phyloP scores from a whole-genome alignment of 2,797 vertebrate genomes.

The Danio aesculapii region DNA sequence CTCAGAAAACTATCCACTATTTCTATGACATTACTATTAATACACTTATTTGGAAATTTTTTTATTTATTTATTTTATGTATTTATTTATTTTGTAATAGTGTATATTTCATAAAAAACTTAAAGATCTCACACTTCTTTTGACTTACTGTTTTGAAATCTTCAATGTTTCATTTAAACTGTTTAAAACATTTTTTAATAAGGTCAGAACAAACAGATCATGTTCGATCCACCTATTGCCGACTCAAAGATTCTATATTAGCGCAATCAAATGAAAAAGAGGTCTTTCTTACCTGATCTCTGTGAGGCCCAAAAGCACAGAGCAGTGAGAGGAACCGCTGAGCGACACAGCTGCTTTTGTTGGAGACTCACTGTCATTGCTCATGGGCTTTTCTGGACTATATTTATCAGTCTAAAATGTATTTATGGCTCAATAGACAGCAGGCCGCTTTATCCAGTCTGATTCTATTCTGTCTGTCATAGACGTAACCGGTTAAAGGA shows the following conservation, averaged over 20 bases:
- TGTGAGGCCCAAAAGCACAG: constrained; percentile 27
- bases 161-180: neutral
- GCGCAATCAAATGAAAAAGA: constrained; percentile 5
- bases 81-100: too few relatives aligned
- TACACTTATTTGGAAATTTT: too few relatives aligned
- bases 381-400: constrained; percentile 70
- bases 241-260: neutral
- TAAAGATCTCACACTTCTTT: too few relatives aligned
- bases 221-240: neutral
- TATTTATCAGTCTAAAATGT: constrained; percentile 72
- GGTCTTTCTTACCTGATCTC: constrained; percentile 14
- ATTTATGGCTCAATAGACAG: constrained; percentile 65
- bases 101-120: too few relatives aligned
- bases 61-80: too few relatives aligned
- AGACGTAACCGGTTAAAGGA: neutral
- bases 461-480: neutral
- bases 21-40: too few relatives aligned
- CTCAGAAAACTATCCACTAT: too few relatives aligned
- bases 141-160: too few relatives aligned
- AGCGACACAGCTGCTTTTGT: constrained; percentile 63
- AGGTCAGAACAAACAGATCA: neutral
- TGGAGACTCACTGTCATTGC: constrained; percentile 50
- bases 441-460: constrained; percentile 13
- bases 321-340: constrained; percentile 40
- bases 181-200: neutral